Evolutionary conservation across 2,888 invertebrate species (phyloP).

Genomic region (Gryllus longicercus): DNA sequence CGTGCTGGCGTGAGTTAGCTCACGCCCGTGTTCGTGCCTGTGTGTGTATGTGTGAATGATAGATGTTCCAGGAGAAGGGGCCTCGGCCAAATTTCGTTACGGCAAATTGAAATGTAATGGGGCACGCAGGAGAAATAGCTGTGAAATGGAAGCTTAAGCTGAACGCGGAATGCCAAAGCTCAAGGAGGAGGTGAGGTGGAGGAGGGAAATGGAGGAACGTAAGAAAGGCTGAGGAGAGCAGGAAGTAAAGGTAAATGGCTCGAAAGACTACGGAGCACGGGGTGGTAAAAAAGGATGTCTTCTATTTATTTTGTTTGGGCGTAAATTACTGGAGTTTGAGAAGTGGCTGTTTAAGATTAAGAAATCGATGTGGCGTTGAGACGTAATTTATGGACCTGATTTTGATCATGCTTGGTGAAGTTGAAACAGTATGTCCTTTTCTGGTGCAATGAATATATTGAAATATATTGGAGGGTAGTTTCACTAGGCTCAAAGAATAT

Average conservation of each 20-base stretch:
- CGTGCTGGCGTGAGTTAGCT: neutral
- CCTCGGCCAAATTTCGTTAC: constrained; percentile 17
- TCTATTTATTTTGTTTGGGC: neutral
- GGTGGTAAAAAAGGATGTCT: too few species aligned
- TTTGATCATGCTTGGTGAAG: too few species aligned
- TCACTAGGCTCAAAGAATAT: too few species aligned
- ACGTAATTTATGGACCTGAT: too few species aligned
- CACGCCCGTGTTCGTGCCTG: too few species aligned
- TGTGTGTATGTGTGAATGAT: neutral
- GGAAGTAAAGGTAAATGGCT: neutral
- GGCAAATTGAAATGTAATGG: constrained; percentile 3
- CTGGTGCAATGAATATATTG: too few species aligned
- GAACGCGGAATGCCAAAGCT: neutral
- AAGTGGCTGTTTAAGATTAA: neutral
- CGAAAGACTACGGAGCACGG: too few species aligned
- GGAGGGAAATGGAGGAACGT: neutral
- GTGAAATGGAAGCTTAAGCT: neutral
- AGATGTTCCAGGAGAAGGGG: constrained; percentile 6
- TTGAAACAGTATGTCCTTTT: too few species aligned
- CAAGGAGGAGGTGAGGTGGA: neutral
- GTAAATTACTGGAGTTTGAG: neutral
- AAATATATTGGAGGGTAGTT: too few species aligned
- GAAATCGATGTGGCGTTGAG: neutral
- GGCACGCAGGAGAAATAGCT: constrained; percentile 1
- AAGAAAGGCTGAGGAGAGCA: neutral